These are phyloP conservation scores for Bombus confusus DNA, from an alignment of 1,140 invertebrate species.

Conservation along the genomic window DNA sequence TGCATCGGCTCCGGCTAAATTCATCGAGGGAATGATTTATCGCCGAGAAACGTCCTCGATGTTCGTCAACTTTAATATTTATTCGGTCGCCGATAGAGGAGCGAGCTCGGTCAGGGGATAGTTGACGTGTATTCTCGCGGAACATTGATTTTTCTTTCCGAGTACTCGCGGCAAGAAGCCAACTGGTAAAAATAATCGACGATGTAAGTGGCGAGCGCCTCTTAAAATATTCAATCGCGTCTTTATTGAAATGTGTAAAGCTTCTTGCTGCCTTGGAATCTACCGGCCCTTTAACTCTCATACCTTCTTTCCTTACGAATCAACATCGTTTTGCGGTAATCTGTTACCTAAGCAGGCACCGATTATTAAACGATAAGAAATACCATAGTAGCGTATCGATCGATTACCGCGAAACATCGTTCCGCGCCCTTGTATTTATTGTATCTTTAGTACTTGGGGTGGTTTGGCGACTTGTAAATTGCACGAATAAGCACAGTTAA, in stretches of 20 bases:
- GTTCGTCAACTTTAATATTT: slow-evolving; percentile 12
- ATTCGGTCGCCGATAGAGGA: not conserved
- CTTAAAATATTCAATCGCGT: slow-evolving; percentile 56
- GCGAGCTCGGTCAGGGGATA: not conserved
- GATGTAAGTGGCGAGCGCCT: slow-evolving; percentile 20
- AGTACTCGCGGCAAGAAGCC: slow-evolving; percentile 28
- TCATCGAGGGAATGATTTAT: slow-evolving; percentile 1
- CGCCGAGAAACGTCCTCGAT: not conserved
- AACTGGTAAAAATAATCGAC: slow-evolving; percentile 54
- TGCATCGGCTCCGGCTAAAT: not conserved
- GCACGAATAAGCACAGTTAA: not conserved
- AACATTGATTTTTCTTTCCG: slow-evolving; percentile 32
- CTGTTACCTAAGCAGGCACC: slow-evolving; percentile 38
- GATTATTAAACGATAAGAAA: slow-evolving; percentile 37
- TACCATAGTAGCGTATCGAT: slow-evolving; percentile 36
- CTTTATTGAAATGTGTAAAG: slow-evolving; percentile 47
- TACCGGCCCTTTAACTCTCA: not conserved
- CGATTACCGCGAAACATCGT: slow-evolving; percentile 2
- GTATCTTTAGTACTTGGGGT: not conserved
- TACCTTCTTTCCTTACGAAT: not conserved
- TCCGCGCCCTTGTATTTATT: slow-evolving; percentile 9
- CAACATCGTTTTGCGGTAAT: slow-evolving; percentile 33
- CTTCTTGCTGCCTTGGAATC: not conserved
- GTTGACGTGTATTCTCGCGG: not conserved
- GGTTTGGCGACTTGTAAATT: not conserved